Base-by-base conservation (phyloP, 2,888 invertebrate species). In the Sinopyrophorus schimmeli region DNA sequence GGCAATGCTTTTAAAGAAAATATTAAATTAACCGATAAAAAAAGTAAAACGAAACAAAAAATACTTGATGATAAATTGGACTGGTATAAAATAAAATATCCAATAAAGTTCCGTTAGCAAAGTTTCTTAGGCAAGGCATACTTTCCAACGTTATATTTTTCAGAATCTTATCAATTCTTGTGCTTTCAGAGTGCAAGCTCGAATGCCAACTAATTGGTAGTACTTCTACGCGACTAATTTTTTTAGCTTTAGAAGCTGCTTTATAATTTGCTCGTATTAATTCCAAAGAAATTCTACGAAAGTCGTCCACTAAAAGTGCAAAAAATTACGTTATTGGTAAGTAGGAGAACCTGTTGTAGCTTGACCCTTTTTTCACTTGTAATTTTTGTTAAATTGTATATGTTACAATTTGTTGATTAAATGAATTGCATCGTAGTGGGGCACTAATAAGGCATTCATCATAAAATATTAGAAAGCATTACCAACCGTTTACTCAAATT, bases 81-180 rank as follows among this genome's bases (percentile, higher is more conserved):
- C 93, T 94, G 1, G 94, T 94, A 66, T 97, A 98, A 70, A 96
- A 92, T 31, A 97, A 77, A 35, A 96, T 89, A 69, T 98, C 97
- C 2, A 96, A 76, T 7, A 98, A 77, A 0, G 96, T 95, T 64
- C 95, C 94, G 73, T 98, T 98, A 23, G 94, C 92, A 68, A 96
- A 96, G 69, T 86, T 84, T 7, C 97, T 76, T 40, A 97, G 75
- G 48, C 88, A 85, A 0, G 93, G 92, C 59, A 96, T 94, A 61
- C 93, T 94, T 53, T 87, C 87, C 37, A 97, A 76, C 0, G 97
- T 96, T 50, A 97, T 92, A 10, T 86, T 84, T 53, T 88, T 84
- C 1, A 97, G 76, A 46, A 89, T 87, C 57, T 82, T 81, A 76
- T 97, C 96, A 23, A 96, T 89, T 3, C 93, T 94, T 3, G 87